These are phyloP conservation scores for Colius striatus DNA, from an alignment of 2,113 vertebrate genomes.

Conservation along the genomic window DNA sequence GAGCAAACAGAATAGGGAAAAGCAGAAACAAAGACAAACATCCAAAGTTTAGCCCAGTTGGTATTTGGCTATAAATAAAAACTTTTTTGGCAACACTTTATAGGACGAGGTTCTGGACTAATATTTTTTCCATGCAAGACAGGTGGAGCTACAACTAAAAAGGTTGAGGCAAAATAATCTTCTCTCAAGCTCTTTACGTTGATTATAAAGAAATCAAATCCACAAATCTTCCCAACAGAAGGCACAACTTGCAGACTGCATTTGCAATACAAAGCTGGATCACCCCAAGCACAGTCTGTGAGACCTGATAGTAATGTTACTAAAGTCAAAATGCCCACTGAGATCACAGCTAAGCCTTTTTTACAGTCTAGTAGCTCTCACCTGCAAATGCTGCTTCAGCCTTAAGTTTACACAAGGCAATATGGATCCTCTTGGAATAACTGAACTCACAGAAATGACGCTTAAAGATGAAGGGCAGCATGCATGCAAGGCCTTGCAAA, in stretches of 20 bases:
- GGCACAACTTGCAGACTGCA: neutral
- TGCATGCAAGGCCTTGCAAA: neutral
- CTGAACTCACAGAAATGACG: neutral
- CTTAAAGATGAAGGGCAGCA: neutral
- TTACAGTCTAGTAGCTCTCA: slow-evolving; percentile 15
- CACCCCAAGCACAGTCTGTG: neutral
- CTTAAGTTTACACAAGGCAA: neutral
- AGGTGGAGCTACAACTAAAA: neutral
- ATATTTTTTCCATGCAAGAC: neutral
- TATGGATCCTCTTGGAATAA: neutral
- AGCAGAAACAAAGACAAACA: neutral
- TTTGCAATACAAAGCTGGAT: neutral
- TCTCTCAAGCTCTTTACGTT: neutral
- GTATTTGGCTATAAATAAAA: neutral
- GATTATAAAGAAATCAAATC: neutral
- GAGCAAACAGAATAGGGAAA: neutral
- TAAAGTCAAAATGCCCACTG: neutral
- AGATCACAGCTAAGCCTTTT: slow-evolving; percentile 28
- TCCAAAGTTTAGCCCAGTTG: neutral
- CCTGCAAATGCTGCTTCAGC: slow-evolving; percentile 15
- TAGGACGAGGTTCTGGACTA: neutral
- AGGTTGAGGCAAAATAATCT: neutral
- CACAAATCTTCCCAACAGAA: neutral
- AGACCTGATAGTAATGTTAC: neutral
- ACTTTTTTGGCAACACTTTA: neutral